phyloP scores from a whole-genome alignment of 2,113 vertebrate genomes.

The Malurus alboscapulatus region DNA sequence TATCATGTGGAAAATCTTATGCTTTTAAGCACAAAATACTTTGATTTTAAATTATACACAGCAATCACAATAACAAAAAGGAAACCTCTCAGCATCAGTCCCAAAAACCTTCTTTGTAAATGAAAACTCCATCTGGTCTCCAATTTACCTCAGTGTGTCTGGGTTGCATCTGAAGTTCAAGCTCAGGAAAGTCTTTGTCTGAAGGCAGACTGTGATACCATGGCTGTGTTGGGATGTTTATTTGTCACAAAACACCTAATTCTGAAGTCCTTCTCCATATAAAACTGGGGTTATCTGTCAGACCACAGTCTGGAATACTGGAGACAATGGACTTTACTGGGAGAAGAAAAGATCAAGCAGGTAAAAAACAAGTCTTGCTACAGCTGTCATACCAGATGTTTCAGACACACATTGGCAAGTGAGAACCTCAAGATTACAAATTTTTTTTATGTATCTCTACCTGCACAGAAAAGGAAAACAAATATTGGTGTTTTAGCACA shows the following conservation, averaged over 20 bases:
- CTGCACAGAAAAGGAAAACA: neutral
- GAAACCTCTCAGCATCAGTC: neutral
- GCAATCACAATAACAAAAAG: neutral
- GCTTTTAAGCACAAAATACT: neutral
- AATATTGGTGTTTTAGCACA: neutral
- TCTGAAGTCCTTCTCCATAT: neutral
- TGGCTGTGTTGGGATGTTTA: neutral
- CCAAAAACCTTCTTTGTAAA: neutral
- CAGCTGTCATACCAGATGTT: constrained; percentile 18
- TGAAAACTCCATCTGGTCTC: neutral
- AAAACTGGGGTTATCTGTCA: neutral
- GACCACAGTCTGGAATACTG: neutral
- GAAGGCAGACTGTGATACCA: neutral
- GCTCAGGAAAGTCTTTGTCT: neutral
- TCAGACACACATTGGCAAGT: neutral
- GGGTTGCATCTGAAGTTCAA: neutral
- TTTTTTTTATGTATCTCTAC: neutral
- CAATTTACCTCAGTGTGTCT: neutral
- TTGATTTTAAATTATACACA: constrained; percentile 2
- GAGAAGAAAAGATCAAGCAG: neutral
- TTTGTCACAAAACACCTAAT: neutral
- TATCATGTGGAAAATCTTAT: neutral
- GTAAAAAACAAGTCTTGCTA: neutral
- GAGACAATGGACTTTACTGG: neutral
- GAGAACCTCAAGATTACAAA: neutral